Conservation (phyloP, 2,888 invertebrate genomes). For the Sinotaia quadrata region DNA sequence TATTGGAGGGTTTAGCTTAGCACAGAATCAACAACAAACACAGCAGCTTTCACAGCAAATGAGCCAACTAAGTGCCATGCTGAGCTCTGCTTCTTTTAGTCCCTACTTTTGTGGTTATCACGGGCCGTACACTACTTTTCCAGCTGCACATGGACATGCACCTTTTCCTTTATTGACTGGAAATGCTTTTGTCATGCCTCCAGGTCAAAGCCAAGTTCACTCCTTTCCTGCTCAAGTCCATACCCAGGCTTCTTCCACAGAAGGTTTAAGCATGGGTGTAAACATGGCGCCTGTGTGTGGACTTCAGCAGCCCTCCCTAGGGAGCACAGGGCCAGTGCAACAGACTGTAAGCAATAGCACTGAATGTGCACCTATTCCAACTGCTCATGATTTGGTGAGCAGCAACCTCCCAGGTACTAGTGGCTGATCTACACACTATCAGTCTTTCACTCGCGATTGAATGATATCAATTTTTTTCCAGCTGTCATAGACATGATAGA, state of each 20-base stretch:
- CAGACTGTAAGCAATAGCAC: not conserved
- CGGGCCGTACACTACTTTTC: constrained; percentile 21
- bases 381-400: constrained; percentile 2
- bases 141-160: constrained; percentile 14
- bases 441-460: constrained; percentile 23
- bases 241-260: not conserved
- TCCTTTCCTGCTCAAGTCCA: not conserved
- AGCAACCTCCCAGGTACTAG: constrained; percentile 21
- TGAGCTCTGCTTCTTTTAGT: constrained; percentile 17
- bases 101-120: constrained; percentile 18
- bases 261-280: not conserved
- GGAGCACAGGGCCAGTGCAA: not conserved
- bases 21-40: constrained; percentile 1
- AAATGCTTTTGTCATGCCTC: constrained; percentile 19
- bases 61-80: constrained; percentile 14
- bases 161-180: constrained; percentile 10
- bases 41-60: constrained; percentile 13
- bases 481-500: too few species aligned
- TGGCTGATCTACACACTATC: constrained; percentile 15
- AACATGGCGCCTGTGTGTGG: not conserved
- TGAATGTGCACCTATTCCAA: not conserved
- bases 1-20: constrained; percentile 4
- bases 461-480: too few species aligned
- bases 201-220: not conserved
- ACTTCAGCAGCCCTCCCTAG: constrained; percentile 1